Conservation (phyloP, 2,888 invertebrate genomes). For the Diadegma fenestrale region DNA sequence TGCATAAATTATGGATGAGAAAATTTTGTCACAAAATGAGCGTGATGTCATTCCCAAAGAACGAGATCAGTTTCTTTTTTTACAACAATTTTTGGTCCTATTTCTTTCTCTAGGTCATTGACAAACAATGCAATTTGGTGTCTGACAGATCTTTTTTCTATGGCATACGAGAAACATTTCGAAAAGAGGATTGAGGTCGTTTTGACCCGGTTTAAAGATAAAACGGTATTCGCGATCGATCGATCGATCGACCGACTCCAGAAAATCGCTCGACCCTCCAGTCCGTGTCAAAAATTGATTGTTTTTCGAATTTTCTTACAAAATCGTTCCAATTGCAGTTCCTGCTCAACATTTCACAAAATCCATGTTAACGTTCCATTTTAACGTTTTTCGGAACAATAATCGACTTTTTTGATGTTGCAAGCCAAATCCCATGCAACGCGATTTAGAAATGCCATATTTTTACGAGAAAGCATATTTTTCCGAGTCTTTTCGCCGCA, state of each 20-base stretch:
- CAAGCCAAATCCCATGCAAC: too few relatives aligned
- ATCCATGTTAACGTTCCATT: too few relatives aligned
- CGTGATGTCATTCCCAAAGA: neutral
- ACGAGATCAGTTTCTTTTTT: constrained; percentile 4
- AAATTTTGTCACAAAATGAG: neutral
- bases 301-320: too few relatives aligned
- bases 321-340: too few relatives aligned
- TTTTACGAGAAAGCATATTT: neutral
- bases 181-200: neutral
- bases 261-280: too few relatives aligned
- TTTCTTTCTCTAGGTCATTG: neutral
- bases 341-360: too few relatives aligned
- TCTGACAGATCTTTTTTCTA: neutral
- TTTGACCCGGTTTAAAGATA: neutral
- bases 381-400: too few relatives aligned
- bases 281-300: too few relatives aligned
- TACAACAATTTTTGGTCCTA: neutral
- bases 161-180: neutral
- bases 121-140: neutral
- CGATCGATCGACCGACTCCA: too few relatives aligned
- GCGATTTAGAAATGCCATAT: too few relatives aligned
- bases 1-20: neutral
- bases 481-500: neutral
- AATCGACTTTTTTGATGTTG: too few relatives aligned
- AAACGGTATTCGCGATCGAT: neutral